Percentiles rank a stretch among this genome's conserved stretches.
Conservation (phyloP, 2,888 invertebrate genomes). For the Drosophila neoperkinsi region DNA sequence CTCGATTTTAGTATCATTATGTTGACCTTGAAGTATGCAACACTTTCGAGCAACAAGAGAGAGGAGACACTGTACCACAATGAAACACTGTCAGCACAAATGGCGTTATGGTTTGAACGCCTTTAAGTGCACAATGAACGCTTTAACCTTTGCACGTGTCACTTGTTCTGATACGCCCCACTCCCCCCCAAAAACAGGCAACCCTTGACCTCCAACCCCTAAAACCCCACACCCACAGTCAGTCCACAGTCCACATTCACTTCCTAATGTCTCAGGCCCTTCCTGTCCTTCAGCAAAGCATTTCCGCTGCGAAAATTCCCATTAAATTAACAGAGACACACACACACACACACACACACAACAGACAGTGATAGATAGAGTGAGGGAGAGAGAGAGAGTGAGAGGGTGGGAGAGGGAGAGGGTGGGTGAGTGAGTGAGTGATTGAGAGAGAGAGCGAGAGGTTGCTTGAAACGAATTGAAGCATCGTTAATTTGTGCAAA, state of each 20-base stretch:
- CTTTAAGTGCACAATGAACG: slow-evolving; percentile 62
- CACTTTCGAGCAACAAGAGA: slow-evolving; percentile 58
- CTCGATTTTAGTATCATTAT: slow-evolving; percentile 44
- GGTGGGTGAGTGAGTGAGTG: slow-evolving; percentile 19
- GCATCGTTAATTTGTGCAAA: slow-evolving; percentile 78
- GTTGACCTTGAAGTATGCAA: slow-evolving; percentile 78
- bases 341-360: slow-evolving; percentile 23
- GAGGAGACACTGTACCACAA: neutral
- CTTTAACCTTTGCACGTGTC: slow-evolving; percentile 73
- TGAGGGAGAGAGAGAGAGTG: slow-evolving; percentile 26
- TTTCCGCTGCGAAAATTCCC: slow-evolving; percentile 77
- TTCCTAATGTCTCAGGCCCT: slow-evolving; percentile 34
- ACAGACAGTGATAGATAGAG: neutral
- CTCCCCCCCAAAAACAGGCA: neutral
- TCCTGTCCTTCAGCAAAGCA: slow-evolving; percentile 50
- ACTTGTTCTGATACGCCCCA: slow-evolving; percentile 9
- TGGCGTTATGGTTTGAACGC: slow-evolving; percentile 59
- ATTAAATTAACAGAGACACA: slow-evolving; percentile 67
- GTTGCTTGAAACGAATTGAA: slow-evolving; percentile 46
- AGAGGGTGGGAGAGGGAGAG: slow-evolving; percentile 19
- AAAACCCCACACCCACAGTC: too few species aligned
- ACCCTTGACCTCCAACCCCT: too few species aligned
- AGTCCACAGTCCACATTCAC: neutral
- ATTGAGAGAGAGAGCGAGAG: slow-evolving; percentile 27
- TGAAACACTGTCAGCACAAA: slow-evolving; percentile 42